These are phyloP conservation scores for Sebastes kiyomatsui DNA, from an alignment of 2,797 vertebrate species.

Conservation along the genomic window DNA sequence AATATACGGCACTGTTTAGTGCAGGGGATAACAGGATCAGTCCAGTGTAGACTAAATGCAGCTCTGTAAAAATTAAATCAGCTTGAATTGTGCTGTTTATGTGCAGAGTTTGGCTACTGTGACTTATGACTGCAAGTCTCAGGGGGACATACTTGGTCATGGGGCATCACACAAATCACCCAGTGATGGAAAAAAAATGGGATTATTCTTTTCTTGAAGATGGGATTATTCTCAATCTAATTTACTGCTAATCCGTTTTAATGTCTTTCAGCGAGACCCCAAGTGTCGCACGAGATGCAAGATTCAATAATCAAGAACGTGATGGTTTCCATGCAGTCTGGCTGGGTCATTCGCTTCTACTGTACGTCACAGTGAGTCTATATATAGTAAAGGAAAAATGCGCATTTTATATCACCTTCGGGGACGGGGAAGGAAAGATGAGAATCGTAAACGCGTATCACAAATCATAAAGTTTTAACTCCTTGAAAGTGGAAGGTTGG, in stretches of 20 bases:
- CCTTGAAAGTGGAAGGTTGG: conserved; percentile 75
- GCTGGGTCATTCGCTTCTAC: background rate
- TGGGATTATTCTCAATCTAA: conserved; percentile 50
- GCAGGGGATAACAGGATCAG: conserved; percentile 46
- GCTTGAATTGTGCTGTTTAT: conserved; percentile 17
- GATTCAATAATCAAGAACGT: conserved; percentile 20
- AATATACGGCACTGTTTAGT: conserved; percentile 31
- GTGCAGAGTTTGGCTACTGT: conserved; percentile 30
- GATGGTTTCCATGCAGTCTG: background rate
- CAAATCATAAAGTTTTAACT: conserved; percentile 75
- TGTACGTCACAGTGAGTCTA: background rate
- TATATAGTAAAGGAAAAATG: conserved; percentile 24
- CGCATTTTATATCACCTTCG: conserved; percentile 22
- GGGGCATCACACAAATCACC: conserved; percentile 28
- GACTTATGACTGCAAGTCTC: conserved; percentile 27
- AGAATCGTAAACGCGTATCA: conserved; percentile 64
- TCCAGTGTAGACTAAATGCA: conserved; percentile 32
- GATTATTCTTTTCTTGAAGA: conserved; percentile 37
- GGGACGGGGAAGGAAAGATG: conserved; percentile 36
- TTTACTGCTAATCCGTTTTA: conserved; percentile 48
- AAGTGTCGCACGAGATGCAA: conserved; percentile 1
- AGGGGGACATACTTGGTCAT: conserved; percentile 25
- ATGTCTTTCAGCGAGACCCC: background rate
- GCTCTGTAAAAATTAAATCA: conserved; percentile 48
- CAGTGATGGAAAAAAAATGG: conserved; percentile 21